Conservation (phyloP, 1,140 invertebrate genomes). For the Orius insidiosus region DNA sequence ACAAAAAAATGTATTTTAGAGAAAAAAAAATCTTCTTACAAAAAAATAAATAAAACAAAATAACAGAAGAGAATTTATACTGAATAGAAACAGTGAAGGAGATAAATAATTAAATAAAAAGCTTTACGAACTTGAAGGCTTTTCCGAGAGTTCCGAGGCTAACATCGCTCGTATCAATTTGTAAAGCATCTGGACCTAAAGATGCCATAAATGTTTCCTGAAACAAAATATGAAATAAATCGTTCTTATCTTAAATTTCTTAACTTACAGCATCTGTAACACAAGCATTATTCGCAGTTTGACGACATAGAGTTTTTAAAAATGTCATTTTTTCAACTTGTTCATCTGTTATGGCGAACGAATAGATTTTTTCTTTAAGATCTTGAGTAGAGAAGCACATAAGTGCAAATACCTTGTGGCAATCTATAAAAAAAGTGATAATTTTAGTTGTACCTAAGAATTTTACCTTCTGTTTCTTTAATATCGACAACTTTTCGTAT, state of each 20-base stretch:
- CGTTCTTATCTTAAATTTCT: not conserved
- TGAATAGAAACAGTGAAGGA: conserved; percentile 1
- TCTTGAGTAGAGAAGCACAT: conserved; percentile 67
- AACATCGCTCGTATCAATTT: conserved; percentile 69
- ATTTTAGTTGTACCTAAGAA: no score
- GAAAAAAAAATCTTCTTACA: conserved; percentile 11
- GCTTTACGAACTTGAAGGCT: conserved; percentile 45
- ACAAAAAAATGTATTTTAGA: conserved; percentile 1
- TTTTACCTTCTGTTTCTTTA: conserved; percentile 46
- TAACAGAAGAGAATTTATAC: not conserved
- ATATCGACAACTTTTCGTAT: conserved; percentile 85
- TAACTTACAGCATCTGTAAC: conserved; percentile 58
- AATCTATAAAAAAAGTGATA: conserved; percentile 44
- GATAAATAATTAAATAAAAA: conserved; percentile 10
- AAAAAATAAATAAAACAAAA: not conserved
- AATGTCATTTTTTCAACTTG: conserved; percentile 62
- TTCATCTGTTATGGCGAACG: conserved; percentile 67
- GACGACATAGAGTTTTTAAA: conserved; percentile 62
- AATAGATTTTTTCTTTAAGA: conserved; percentile 71
- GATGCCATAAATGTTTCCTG: conserved; percentile 59
- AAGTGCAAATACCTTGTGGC: conserved; percentile 74
- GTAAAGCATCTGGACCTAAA: conserved; percentile 59
- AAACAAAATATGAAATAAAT: no score
- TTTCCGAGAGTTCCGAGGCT: conserved; percentile 67
- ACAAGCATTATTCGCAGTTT: conserved; percentile 74